phyloP scores from a whole-genome alignment of 64 coral and sea anemone species.

The Stichodactyla helianthus region DNA sequence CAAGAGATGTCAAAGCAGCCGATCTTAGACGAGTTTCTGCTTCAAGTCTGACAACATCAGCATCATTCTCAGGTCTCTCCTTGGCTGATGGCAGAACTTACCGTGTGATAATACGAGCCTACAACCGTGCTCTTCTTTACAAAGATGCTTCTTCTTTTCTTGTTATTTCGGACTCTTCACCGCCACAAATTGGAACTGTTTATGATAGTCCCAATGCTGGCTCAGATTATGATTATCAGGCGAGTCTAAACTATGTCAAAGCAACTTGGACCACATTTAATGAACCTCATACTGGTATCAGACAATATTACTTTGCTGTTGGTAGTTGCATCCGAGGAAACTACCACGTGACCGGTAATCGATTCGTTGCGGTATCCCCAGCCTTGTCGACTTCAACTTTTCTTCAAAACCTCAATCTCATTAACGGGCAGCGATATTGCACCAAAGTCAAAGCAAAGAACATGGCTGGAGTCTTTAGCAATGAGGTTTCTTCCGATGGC shows the following conservation, averaged over 20 bases:
- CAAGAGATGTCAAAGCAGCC: background rate
- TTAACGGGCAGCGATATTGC: constrained; percentile 77
- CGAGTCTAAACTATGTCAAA: constrained; percentile 28
- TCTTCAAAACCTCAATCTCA: constrained; percentile 42
- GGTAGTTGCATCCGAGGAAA: constrained; percentile 72
- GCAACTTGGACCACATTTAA: constrained; percentile 64
- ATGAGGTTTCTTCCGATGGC: constrained; percentile 66
- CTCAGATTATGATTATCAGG: constrained; percentile 68
- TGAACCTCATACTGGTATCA: constrained; percentile 71
- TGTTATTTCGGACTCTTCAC: constrained; percentile 61
- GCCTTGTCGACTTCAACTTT: constrained; percentile 46
- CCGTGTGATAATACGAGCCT: too few species aligned
- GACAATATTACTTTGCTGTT: constrained; percentile 67
- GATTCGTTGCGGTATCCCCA: constrained; percentile 31
- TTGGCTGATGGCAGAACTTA: constrained; percentile 54
- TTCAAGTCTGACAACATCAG: constrained; percentile 41
- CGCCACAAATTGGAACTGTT: constrained; percentile 54
- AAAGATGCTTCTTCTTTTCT: constrained; percentile 55
- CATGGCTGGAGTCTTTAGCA: constrained; percentile 58
- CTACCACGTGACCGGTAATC: constrained; percentile 72
- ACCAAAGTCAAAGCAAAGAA: constrained; percentile 83
- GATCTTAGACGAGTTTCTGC: constrained; percentile 45
- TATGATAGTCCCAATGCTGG: constrained; percentile 48
- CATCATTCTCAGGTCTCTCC: constrained; percentile 37
- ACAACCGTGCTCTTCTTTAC: too few species aligned